A percentile compares a stretch with the other conserved stretches of the same genome.
These are phyloP conservation scores for Glaucidium brasilianum DNA, from an alignment of 2,113 vertebrate species.

Conservation along the genomic window DNA sequence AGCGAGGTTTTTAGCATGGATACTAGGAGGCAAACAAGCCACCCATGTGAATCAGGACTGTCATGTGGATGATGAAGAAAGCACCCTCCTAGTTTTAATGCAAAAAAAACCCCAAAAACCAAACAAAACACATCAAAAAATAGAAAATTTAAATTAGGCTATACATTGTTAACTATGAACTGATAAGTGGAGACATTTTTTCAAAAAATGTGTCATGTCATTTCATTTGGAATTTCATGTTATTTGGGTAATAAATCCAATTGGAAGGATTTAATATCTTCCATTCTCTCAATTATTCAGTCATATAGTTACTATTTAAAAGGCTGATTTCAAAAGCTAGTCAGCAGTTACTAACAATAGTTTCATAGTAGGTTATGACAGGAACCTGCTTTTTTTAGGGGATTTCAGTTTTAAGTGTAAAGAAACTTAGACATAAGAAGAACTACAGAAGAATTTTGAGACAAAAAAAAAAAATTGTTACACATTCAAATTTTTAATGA, in stretches of 20 bases:
- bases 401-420: neutral
- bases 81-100: neutral
- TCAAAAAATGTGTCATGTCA: neutral
- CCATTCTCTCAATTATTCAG: neutral
- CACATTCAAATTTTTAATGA: neutral
- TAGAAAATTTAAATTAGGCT: neutral
- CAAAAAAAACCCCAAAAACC: no score
- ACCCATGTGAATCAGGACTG: neutral
- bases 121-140: no score
- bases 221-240: neutral
- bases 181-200: neutral
- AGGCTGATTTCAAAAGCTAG: neutral
- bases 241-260: neutral
- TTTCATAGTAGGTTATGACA: neutral
- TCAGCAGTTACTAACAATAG: neutral
- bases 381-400: neutral
- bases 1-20: no score
- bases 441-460: neutral
- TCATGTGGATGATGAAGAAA: neutral
- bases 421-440: neutral
- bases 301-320: neutral
- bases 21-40: neutral
- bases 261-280: neutral
- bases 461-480: neutral
- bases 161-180: neutral